These are phyloP conservation scores for Chrysomela aeneicollis DNA, from an alignment of 2,888 invertebrate genomes.

Conservation along the genomic window DNA sequence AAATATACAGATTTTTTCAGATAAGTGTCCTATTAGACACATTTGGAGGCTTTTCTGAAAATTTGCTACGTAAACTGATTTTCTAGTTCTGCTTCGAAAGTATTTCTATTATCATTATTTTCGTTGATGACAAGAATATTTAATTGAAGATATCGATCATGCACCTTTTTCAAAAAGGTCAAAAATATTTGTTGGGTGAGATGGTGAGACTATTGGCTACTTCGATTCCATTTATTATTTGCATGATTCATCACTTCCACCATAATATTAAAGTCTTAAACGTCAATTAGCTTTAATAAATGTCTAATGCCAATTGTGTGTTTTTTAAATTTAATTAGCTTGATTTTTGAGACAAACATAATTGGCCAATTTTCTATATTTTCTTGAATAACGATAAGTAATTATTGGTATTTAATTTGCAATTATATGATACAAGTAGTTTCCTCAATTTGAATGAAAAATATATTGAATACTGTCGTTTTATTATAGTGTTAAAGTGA, in stretches of 20 bases:
- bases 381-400: neutral
- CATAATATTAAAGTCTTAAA: neutral
- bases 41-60: too few relatives aligned
- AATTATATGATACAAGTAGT: neutral
- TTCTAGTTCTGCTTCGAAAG: too few relatives aligned
- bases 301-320: conserved; percentile 1
- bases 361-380: neutral
- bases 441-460: neutral
- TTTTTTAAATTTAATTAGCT: neutral
- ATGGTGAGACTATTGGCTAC: neutral
- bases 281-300: neutral
- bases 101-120: too few relatives aligned
- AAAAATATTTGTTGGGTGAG: neutral
- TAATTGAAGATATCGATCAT: too few relatives aligned
- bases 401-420: neutral
- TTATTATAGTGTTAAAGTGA: too few relatives aligned
- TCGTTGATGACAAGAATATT: too few relatives aligned
- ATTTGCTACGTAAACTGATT: too few relatives aligned
- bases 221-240: neutral
- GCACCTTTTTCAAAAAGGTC: too few relatives aligned
- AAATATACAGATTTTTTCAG: too few relatives aligned
- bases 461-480: too few relatives aligned
- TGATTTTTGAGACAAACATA: neutral
- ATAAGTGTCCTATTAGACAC: too few relatives aligned
- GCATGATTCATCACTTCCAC: neutral